Conservation (phyloP, 2,113 vertebrate species). For the Anhinga anhinga region DNA sequence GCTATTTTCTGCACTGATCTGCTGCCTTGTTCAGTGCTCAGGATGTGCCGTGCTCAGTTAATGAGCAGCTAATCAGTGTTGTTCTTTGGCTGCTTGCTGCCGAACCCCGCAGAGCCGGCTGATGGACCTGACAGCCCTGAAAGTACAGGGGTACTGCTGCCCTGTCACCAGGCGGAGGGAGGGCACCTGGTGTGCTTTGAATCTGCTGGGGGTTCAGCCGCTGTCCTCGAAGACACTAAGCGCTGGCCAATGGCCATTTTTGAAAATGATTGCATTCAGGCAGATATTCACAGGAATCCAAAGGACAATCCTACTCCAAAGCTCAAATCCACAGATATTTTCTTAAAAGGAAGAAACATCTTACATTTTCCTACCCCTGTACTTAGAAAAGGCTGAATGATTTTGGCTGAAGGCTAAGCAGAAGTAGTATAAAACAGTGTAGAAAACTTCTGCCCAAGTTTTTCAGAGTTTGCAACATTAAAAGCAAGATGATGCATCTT, state of each 20-base stretch:
- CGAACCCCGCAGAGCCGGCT: neutral
- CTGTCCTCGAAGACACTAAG: neutral
- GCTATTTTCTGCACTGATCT: neutral
- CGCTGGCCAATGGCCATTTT: neutral
- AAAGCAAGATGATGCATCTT: neutral
- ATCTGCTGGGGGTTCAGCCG: neutral
- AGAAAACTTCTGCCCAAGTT: neutral
- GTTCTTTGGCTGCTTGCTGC: neutral
- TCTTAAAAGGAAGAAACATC: neutral
- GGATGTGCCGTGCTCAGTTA: conserved; percentile 30
- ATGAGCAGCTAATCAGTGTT: conserved; percentile 51
- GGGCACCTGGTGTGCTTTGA: neutral
- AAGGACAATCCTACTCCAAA: neutral
- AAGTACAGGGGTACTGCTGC: neutral
- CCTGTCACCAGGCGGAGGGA: neutral
- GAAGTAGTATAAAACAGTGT: neutral
- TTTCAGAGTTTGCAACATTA: neutral
- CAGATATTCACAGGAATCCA: neutral
- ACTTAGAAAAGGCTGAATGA: neutral
- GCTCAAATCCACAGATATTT: neutral
- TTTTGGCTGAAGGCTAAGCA: neutral
- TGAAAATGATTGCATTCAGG: neutral
- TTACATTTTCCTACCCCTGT: rapidly evolving
- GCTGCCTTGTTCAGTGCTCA: neutral
- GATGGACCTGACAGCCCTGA: neutral